Conservation (phyloP, 2,888 invertebrate species). For the Alitta virens region DNA sequence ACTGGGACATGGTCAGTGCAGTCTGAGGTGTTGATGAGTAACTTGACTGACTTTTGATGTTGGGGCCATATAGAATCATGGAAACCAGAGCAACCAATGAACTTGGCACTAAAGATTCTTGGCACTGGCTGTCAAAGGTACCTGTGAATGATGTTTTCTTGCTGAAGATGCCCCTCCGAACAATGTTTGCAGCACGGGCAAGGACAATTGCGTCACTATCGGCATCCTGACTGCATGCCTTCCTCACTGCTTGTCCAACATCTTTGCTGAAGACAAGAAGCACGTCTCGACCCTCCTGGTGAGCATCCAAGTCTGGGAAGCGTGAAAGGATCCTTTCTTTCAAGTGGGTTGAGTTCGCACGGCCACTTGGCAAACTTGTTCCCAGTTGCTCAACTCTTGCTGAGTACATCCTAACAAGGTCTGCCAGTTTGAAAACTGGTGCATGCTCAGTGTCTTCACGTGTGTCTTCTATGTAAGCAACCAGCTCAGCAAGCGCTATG, state of each 20-base stretch:
- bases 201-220: constrained; percentile 29
- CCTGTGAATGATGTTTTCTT: constrained; percentile 22
- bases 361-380: constrained; percentile 15
- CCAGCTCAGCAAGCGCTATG: constrained; percentile 27
- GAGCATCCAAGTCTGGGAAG: constrained; percentile 19
- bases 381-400: constrained; percentile 25
- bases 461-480: constrained; percentile 27
- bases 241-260: too few species aligned
- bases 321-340: too few species aligned
- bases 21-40: constrained; percentile 18
- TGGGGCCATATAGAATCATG: constrained; percentile 21
- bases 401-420: constrained; percentile 25
- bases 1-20: constrained; percentile 23
- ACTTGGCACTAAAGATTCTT: constrained; percentile 18
- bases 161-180: constrained; percentile 26
- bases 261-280: too few species aligned
- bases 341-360: too few species aligned
- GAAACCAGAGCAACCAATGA: constrained; percentile 19
- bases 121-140: constrained; percentile 20
- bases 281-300: constrained; percentile 25
- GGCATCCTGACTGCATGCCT: not conserved
- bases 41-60: constrained; percentile 24
- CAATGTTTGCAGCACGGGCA: constrained; percentile 30
- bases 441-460: constrained; percentile 10
- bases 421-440: constrained; percentile 25